Evolutionary conservation across 2,888 invertebrate species (phyloP), one percentile per base, ranked within the genome.

Genomic region (Harpalus rufipes): DNA sequence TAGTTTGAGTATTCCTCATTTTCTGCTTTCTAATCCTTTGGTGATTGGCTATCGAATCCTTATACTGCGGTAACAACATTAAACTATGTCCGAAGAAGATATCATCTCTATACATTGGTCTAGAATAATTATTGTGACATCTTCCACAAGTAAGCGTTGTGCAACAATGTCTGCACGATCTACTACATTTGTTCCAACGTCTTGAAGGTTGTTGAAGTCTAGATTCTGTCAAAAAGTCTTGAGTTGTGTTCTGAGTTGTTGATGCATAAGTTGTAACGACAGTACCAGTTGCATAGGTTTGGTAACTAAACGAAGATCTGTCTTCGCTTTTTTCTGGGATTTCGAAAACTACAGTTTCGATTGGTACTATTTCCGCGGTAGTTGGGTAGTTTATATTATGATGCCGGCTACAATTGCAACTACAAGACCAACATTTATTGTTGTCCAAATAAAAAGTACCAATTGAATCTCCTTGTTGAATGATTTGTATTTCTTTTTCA

Each of bases 81-180:
- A 97, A 91, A 83, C 97, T 97, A 10, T 96, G 97, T 1, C 95
- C 94, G 89, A 96, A 97, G 93, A 97, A 97, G 86, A 97, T 96
- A 89, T 97, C 97, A 88, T 96, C 96, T 88, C 97, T 93, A 91
- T 97, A 96, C 89, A 97, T 92, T 1, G 97, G 97, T 14, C 84
- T 41, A 16, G 84, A 63, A 12, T 51, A 41, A 18, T 78, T 78
- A 14, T 16, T 41, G 12, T 32, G 32, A 32, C 72, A 78, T 25
- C 58, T 18, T 14, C 76, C 61, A 58, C 84, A 84, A 21, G 59
- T 76, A n/a, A 51, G n/a, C 0, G 12, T 41, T 14, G 7, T 63
- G 8, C 56, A 51, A n/a, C 14, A 78, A n/a, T 44, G 16, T 63
- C 16, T 68, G 16, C 84, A 84, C 18, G 51, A 78, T 7, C 12